Evolutionary conservation across 2,113 vertebrate genomes (phyloP).

Genomic region (Paralichthys olivaceus): DNA sequence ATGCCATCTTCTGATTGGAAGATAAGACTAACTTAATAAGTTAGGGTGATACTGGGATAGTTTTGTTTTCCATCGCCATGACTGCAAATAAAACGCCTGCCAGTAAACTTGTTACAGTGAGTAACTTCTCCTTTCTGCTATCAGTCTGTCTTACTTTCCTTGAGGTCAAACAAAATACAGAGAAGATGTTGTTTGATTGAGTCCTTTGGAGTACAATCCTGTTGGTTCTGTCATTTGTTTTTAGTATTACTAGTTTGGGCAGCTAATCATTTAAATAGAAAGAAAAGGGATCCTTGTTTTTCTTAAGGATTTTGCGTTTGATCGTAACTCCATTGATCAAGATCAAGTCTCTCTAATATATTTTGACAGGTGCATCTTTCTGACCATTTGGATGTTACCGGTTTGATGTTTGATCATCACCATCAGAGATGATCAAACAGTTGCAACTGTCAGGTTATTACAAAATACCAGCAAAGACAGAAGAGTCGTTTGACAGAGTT

Average conservation of each 20-base stretch:
- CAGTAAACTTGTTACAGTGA: neutral
- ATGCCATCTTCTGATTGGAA: neutral
- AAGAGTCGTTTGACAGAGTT: neutral
- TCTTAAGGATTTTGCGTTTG: neutral
- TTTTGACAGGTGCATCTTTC: neutral
- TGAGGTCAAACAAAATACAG: neutral
- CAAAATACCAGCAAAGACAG: neutral
- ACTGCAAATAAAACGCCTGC: neutral
- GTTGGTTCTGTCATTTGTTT: neutral
- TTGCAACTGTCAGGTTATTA: neutral
- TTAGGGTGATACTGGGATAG: neutral
- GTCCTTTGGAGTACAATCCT: neutral
- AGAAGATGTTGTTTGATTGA: neutral
- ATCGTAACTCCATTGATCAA: neutral
- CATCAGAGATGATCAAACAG: slow-evolving; percentile 3
- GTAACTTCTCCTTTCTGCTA: neutral
- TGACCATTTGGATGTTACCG: neutral
- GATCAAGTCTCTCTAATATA: neutral
- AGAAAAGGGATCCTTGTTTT: neutral
- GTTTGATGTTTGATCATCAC: slow-evolving; percentile 8
- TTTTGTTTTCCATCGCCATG: neutral
- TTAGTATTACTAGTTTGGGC: neutral
- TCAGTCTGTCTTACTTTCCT: neutral
- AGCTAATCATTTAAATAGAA: too few species aligned
- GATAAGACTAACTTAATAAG: neutral